Percentiles rank a stretch among this genome's conserved stretches.
Evolutionary conservation across 2,113 vertebrate species (phyloP).

Genomic region (Osmerus eperlanus): DNA sequence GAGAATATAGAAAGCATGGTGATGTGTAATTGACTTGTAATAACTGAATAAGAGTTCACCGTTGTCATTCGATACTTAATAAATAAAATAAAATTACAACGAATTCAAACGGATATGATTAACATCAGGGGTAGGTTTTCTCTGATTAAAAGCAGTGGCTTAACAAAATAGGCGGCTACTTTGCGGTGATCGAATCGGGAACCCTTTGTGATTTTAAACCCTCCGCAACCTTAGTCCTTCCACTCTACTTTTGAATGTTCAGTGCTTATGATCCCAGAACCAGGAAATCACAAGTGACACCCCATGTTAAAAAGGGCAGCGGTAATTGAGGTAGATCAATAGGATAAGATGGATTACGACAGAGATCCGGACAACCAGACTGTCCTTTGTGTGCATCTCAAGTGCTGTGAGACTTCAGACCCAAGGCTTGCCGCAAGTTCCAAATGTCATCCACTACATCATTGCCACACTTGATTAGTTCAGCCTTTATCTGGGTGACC

Average conservation of each 20-base stretch:
- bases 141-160: no score
- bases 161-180: no score
- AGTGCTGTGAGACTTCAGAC: slow-evolving; percentile 35
- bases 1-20: not conserved
- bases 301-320: slow-evolving; percentile 56
- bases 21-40: no score
- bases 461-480: slow-evolving; percentile 55
- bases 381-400: slow-evolving; percentile 44
- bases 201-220: not conserved
- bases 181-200: not conserved
- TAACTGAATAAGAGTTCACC: not conserved
- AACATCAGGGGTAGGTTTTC: no score
- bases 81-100: not conserved
- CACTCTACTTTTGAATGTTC: slow-evolving; percentile 23
- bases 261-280: slow-evolving; percentile 39
- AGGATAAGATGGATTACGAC: slow-evolving; percentile 49
- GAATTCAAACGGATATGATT: not conserved
- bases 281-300: slow-evolving; percentile 53
- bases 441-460: slow-evolving; percentile 64
- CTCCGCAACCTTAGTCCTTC: slow-evolving; percentile 22
- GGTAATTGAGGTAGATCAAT: slow-evolving; percentile 57
- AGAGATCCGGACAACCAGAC: slow-evolving; percentile 28
- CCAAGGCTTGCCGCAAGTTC: slow-evolving; percentile 38
- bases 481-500: slow-evolving; percentile 49
- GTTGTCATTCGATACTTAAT: not conserved